phyloP scores from a whole-genome alignment of 2,113 vertebrate genomes.

The Chunga burmeisteri region DNA sequence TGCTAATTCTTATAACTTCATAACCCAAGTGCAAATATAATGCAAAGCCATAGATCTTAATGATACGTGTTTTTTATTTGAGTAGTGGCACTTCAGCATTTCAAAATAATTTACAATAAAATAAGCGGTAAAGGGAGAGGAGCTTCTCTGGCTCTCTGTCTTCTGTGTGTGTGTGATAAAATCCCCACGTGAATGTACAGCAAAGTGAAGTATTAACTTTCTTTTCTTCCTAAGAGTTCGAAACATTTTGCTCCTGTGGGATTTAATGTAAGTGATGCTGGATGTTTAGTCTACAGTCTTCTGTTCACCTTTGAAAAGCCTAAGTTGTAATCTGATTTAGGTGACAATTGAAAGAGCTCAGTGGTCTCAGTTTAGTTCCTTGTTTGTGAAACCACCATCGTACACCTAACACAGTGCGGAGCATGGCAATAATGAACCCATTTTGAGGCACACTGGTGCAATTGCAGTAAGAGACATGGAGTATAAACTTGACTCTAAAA shows the following conservation, averaged over 20 bases:
- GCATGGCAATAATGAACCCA: neutral
- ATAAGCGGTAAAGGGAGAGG: neutral
- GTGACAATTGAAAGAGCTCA: conserved; percentile 8
- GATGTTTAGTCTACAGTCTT: neutral
- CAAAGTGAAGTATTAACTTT: conserved; percentile 17
- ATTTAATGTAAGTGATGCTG: conserved; percentile 15
- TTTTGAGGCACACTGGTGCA: neutral
- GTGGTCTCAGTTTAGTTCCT: neutral
- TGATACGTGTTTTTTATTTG: neutral
- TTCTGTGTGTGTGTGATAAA: neutral
- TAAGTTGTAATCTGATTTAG: conserved; percentile 39
- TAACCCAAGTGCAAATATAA: neutral
- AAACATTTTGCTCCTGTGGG: neutral
- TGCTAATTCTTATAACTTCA: neutral
- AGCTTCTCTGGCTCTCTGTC: neutral
- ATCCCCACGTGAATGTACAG: neutral
- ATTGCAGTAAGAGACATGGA: neutral
- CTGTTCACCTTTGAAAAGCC: conserved; percentile 22
- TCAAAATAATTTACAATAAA: neutral
- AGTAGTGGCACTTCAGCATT: neutral
- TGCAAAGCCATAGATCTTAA: neutral
- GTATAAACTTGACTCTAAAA: neutral
- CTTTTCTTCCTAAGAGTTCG: neutral
- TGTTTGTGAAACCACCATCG: neutral
- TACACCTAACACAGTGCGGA: neutral